Evolutionary conservation across 1,140 invertebrate genomes (phyloP).

Genomic region (Drosophila guanche): DNA sequence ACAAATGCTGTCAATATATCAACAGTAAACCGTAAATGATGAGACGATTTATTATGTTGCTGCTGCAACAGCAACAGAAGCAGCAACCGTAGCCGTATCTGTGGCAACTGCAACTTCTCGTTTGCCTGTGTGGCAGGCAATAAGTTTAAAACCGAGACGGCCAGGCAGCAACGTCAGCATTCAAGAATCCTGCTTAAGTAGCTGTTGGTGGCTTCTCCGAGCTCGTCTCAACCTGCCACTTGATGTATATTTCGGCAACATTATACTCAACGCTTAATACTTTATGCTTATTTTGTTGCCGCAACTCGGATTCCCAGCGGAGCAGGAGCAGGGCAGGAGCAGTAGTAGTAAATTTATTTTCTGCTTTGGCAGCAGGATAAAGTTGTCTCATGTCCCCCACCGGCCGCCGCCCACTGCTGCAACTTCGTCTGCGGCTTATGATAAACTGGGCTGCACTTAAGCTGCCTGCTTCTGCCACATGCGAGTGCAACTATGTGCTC

Average conservation of each 20-base stretch:
- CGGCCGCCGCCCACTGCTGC: slow-evolving; percentile 18
- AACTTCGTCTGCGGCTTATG: slow-evolving; percentile 59
- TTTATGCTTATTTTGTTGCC: slow-evolving; percentile 76
- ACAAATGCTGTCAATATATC: slow-evolving; percentile 78
- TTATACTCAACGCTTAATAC: slow-evolving; percentile 70
- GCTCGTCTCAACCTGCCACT: slow-evolving; percentile 44
- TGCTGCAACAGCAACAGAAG: slow-evolving; percentile 13
- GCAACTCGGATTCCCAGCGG: slow-evolving; percentile 19
- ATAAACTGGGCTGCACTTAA: slow-evolving; percentile 68
- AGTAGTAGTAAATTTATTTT: slow-evolving; percentile 59
- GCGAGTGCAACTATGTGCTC: slow-evolving; percentile 45
- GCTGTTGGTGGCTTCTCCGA: slow-evolving; percentile 56
- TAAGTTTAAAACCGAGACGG: slow-evolving; percentile 67
- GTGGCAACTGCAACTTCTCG: slow-evolving; percentile 16
- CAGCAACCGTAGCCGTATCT: slow-evolving; percentile 18
- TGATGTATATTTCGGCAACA: slow-evolving; percentile 70
- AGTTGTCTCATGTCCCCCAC: slow-evolving; percentile 56
- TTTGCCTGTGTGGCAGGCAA: slow-evolving; percentile 53
- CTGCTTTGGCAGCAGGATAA: slow-evolving; percentile 62
- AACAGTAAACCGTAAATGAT: slow-evolving; percentile 67
- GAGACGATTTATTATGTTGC: slow-evolving; percentile 70
- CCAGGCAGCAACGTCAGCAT: slow-evolving; percentile 37
- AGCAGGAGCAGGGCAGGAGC: slow-evolving; percentile 1
- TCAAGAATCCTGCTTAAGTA: slow-evolving; percentile 58
- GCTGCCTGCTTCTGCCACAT: slow-evolving; percentile 27